Percentiles rank a stretch among this genome's conserved stretches.
Evolutionary conservation across 2,113 vertebrate genomes (phyloP).

Genomic region (Cheirogaleus medius): DNA sequence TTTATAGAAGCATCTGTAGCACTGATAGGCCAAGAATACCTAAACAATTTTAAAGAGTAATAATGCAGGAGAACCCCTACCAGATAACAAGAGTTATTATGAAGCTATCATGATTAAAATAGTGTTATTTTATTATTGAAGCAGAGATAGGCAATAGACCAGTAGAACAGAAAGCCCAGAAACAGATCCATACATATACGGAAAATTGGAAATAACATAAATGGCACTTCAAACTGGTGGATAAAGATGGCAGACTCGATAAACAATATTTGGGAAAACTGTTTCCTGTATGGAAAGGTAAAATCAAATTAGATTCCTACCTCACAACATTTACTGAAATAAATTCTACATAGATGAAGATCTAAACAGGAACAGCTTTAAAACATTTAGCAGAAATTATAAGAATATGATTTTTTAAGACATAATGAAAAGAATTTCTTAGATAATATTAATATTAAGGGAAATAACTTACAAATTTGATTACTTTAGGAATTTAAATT

Average conservation of each 20-base stretch:
- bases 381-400: not conserved
- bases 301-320: not conserved
- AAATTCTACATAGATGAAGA: not conserved
- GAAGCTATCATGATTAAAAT: not conserved
- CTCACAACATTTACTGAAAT: not conserved
- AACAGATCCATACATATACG: not conserved
- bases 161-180: not conserved
- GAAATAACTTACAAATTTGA: not conserved
- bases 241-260: not conserved
- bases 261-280: not conserved
- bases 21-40: not conserved
- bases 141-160: not conserved
- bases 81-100: not conserved
- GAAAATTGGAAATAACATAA: not conserved
- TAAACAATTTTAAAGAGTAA: not conserved
- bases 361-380: not conserved
- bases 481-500: not conserved
- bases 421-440: not conserved
- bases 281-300: not conserved
- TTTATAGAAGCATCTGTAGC: not conserved
- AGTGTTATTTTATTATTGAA: not conserved
- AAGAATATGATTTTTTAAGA: not conserved
- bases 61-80: not conserved
- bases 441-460: not conserved
- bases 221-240: not conserved